phyloP scores from a whole-genome alignment of 2,113 vertebrate species.

The Myotis davidii region DNA sequence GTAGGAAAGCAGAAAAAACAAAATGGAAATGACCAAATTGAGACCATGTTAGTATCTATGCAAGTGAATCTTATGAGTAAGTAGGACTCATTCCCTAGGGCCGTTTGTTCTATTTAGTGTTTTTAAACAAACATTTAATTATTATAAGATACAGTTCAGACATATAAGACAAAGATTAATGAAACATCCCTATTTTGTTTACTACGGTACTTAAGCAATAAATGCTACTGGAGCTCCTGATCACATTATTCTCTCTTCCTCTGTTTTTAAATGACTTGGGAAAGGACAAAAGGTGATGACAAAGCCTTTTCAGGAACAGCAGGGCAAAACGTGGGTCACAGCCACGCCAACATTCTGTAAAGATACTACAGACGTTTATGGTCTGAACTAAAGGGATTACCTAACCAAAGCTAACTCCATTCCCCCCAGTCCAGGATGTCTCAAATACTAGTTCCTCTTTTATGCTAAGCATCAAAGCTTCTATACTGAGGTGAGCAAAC shows the following conservation, averaged over 20 bases:
- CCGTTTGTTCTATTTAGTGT: neutral
- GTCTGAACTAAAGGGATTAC: neutral
- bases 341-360: neutral
- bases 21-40: neutral
- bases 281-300: neutral
- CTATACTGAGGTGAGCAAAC: neutral
- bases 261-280: conserved; percentile 42
- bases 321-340: neutral
- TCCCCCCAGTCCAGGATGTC: neutral
- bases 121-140: neutral
- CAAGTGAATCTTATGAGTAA: neutral
- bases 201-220: neutral
- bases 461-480: conserved; percentile 5
- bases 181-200: neutral
- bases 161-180: neutral
- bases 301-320: neutral
- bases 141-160: neutral
- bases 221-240: neutral
- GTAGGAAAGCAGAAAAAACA: neutral
- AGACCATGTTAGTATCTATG: neutral
- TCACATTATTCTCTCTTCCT: neutral
- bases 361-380: neutral
- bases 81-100: neutral
- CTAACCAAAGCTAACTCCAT: neutral
- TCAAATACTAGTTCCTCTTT: neutral